A percentile compares a stretch with the other conserved stretches of the same genome.
These are phyloP conservation scores for Cardiocondyla obscurior DNA, from an alignment of 1,140 invertebrate genomes.

Conservation along the genomic window DNA sequence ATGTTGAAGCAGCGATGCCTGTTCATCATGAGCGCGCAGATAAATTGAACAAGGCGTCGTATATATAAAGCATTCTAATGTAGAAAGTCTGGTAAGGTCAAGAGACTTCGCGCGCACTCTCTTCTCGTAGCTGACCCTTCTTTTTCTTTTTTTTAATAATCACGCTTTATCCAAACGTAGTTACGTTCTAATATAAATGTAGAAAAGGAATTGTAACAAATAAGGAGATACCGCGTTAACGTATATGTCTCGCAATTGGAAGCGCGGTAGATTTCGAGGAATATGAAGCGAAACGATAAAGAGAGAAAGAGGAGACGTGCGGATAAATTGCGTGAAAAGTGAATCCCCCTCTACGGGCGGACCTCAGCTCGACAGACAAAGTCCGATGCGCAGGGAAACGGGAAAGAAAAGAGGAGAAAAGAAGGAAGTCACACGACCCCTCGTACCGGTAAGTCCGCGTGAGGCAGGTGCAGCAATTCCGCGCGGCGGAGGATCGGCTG, in stretches of 20 bases:
- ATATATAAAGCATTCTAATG: constrained; percentile 63
- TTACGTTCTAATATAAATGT: background rate
- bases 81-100: constrained; percentile 74
- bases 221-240: background rate
- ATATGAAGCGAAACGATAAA: background rate
- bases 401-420: constrained; percentile 20
- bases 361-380: no score
- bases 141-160: no score
- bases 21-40: constrained; percentile 61
- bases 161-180: background rate
- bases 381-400: constrained; percentile 7
- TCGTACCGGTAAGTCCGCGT: constrained; percentile 70
- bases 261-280: background rate
- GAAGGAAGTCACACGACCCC: constrained; percentile 71
- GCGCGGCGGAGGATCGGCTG: constrained; percentile 41
- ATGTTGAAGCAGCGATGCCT: background rate
- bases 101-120: constrained; percentile 57
- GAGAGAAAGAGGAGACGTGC: background rate
- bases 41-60: constrained; percentile 53
- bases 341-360: background rate
- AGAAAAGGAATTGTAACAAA: background rate
- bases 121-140: background rate
- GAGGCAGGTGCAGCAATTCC: constrained; percentile 78
- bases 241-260: background rate
- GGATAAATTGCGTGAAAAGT: background rate